phyloP scores from a whole-genome alignment of 23 tunicate species.

The Oikopleura dioica region DNA sequence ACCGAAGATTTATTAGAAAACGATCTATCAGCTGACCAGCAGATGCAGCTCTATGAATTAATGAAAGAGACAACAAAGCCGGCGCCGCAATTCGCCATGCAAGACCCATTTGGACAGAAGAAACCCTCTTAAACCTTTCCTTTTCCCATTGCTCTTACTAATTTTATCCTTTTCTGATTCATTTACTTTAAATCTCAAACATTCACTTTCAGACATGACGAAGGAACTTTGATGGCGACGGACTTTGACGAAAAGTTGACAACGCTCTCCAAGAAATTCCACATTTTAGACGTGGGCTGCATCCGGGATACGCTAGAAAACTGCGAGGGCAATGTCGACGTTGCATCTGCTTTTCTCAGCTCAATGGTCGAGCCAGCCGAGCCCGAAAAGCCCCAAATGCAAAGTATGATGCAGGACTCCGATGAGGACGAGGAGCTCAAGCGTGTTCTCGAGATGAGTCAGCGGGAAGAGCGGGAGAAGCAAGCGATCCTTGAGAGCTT shows the following conservation, averaged over 20 bases:
- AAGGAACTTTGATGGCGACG: not conserved
- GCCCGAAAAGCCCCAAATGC: not conserved
- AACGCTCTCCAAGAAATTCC: not conserved
- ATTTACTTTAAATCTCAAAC: not conserved
- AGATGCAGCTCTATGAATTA: conserved; percentile 66
- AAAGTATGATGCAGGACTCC: not conserved
- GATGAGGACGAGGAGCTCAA: not conserved
- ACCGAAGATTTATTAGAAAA: conserved; percentile 19
- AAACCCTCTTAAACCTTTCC: no score
- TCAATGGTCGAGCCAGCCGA: not conserved
- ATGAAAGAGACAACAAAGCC: conserved; percentile 61
- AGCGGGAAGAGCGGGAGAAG: not conserved
- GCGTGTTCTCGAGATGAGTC: not conserved
- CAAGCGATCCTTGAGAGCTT: not conserved
- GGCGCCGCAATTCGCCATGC: conserved; percentile 28
- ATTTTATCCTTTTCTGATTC: not conserved
- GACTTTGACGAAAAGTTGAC: conserved; percentile 9
- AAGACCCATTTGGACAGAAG: conserved; percentile 13
- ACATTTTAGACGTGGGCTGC: not conserved
- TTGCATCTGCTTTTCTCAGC: not conserved
- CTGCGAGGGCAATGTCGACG: not conserved
- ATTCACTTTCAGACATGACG: not conserved
- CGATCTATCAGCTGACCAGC: conserved; percentile 40
- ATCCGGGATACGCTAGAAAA: not conserved
- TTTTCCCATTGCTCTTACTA: no score